Evolutionary conservation across 2,888 invertebrate species (phyloP), one percentile per base, ranked within the genome.

Genomic region (Ptychoptera contaminata): DNA sequence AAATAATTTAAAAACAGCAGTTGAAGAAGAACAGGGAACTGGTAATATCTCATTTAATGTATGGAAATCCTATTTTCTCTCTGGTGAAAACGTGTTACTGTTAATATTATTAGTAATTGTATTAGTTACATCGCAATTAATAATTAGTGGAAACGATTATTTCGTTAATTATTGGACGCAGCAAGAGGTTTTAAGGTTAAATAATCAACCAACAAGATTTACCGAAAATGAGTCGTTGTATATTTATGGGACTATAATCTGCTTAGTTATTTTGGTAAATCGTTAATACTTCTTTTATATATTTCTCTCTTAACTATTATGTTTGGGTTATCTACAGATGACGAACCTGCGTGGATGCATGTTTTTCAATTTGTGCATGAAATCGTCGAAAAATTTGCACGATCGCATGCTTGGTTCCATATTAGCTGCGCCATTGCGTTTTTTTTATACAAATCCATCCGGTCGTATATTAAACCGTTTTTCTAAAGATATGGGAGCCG

Each of bases 391-490:
- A 49, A 75, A 72, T 47, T 71, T 93, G 2, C 92, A 93, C 61
- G 76, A 82, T 54, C 70, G 68, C n/a, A 91, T 92, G 88, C 90
- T 92, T 62, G 67, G 72, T 38, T 75, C 80, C 40, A 73, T 92
- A 55, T 67, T 90, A 7, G 69, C 78, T 49, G 77, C 85, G 0
- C 79, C 80, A 0, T 83, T 90, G 74, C 64, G 76, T n/a, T 93
- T 93, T 68, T 93, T 92, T 59, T 85, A 91, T 55, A 74, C 70
- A 0, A 92, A 91, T 67, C 82, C 90, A 1, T 78, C 81, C 47
- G 84, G 84, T 8, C 61, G 72, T 43, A 76, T 85, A 51, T 62
- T 85, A 31, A 85, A 84, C 61, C 67, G 84, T 42, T 84, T 85
- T 60, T 77, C 83, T 0, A 83, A 82, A 58, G 84, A 85, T 56